These are phyloP conservation scores for Drosophila longiperda DNA, from an alignment of 2,888 invertebrate genomes.

Conservation along the genomic window DNA sequence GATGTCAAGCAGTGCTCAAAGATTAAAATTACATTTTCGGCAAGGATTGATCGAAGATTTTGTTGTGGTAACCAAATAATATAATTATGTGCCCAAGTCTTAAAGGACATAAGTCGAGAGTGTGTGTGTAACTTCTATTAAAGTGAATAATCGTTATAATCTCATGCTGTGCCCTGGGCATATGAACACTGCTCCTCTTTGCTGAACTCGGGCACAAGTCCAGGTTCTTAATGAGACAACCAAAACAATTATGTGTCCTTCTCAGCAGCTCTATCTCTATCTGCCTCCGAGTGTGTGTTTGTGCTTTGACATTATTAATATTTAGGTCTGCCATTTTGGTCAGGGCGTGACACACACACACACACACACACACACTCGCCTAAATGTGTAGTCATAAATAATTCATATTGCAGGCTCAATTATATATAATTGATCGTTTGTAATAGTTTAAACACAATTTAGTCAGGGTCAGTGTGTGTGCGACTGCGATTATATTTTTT, in stretches of 20 bases:
- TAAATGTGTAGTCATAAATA: constrained; percentile 39
- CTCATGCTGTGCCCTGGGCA: constrained; percentile 49
- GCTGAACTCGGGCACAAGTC: constrained; percentile 38
- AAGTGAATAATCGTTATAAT: constrained; percentile 57
- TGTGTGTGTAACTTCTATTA: constrained; percentile 42
- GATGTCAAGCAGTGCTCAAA: not conserved
- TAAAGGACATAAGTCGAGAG: constrained; percentile 33
- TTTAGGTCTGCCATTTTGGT: constrained; percentile 53
- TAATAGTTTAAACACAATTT: constrained; percentile 63
- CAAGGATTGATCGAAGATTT: constrained; percentile 14
- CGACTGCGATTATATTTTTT: constrained; percentile 2
- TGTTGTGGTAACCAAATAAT: constrained; percentile 12
- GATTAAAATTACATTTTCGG: constrained; percentile 3
- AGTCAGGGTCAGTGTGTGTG: constrained; percentile 22
- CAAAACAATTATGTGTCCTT: constrained; percentile 55
- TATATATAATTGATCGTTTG: constrained; percentile 64
- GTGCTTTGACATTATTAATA: constrained; percentile 59
- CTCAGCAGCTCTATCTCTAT: constrained; percentile 10
- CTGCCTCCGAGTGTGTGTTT: constrained; percentile 5
- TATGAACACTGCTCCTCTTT: constrained; percentile 30
- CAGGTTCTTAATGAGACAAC: constrained; percentile 58
- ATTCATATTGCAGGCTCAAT: constrained; percentile 57
- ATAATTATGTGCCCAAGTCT: constrained; percentile 26
- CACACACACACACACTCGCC: constrained; percentile 6
- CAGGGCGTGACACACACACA: constrained; percentile 32